A percentile compares a stretch with the other conserved stretches of the same genome.
phyloP scores from a whole-genome alignment of 1,140 invertebrate genomes.

The Solenopsis invicta region DNA sequence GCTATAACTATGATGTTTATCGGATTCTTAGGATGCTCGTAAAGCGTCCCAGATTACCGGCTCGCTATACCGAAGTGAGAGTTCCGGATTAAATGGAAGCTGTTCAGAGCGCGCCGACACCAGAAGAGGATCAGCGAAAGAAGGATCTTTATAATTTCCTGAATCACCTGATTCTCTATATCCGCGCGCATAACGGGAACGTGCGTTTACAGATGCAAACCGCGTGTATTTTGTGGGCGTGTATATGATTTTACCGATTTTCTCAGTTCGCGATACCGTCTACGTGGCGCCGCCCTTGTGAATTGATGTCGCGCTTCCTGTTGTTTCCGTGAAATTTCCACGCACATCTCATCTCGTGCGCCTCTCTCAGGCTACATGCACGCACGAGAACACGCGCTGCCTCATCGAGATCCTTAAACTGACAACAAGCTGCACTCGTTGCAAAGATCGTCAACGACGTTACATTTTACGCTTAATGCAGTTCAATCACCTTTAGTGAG shows the following conservation, averaged over 20 bases:
- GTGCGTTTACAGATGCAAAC: not conserved
- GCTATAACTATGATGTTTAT: slow-evolving; percentile 72
- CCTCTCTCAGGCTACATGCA: not conserved
- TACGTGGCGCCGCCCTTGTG: not conserved
- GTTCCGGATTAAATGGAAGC: slow-evolving; percentile 67
- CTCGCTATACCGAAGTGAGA: slow-evolving; percentile 57
- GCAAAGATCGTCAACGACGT: slow-evolving; percentile 37
- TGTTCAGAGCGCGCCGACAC: not conserved
- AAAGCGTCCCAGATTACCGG: slow-evolving; percentile 55
- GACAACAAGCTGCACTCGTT: slow-evolving; percentile 18
- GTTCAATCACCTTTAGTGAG: slow-evolving; percentile 61
- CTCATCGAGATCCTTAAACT: not conserved
- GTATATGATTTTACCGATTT: slow-evolving; percentile 16
- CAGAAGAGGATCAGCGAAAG: slow-evolving; percentile 6
- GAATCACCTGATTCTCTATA: not conserved
- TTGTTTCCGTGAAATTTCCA: slow-evolving; percentile 43
- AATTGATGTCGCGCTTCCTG: slow-evolving; percentile 49
- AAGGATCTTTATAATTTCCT: slow-evolving; percentile 62
- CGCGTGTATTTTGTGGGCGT: not conserved
- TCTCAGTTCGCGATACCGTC: slow-evolving; percentile 1
- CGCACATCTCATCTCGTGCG: slow-evolving; percentile 37
- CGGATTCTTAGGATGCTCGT: slow-evolving; percentile 67
- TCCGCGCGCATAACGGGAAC: slow-evolving; percentile 50
- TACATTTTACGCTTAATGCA: slow-evolving; percentile 49
- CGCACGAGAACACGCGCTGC: slow-evolving; percentile 39